Base-by-base conservation (phyloP, 2,113 vertebrate species). In the Labeo catla region DNA sequence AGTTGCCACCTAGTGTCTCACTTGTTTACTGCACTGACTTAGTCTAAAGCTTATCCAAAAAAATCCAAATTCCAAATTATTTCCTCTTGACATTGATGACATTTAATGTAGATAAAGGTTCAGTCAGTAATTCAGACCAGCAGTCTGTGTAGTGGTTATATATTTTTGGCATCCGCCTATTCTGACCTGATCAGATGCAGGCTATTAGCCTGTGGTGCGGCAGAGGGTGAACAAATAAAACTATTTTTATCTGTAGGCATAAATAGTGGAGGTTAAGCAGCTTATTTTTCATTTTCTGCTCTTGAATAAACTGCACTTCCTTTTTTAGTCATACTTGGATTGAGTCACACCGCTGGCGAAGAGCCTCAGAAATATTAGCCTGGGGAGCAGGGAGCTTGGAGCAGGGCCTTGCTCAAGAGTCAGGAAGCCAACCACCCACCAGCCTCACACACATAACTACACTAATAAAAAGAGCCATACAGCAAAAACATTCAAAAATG, bases 251-350 rank as follows among this genome's bases (percentile, higher is more conserved):
- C 68, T 39, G 52, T n/a, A 7, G 15, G 36, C 15, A 36, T 73
- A 61, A 81, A 72, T 9, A 68, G n/a, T 49, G 23, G 2, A 77
- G 23, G 23, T 80, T 83, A 76, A 28, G 16, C n/a, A 21, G 19
- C 36, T 66, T 59, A 47, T n/a, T 59, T 65, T 49, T 59, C 52
- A 63, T 43, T 49, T 28, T 76, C 57, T 59, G 61, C 66, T 36
- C 50, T 54, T 52, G 13, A 65, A 81, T 88, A 80, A 36, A 47
- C 74, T 74, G 81, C 15, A 68, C 50, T 90, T 88, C 89, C 91
- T 88, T 90, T 86, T 91, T 90, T 91, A 86, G 89, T 89, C 83
- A 89, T 89, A 81, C 43, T 84, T 79, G 81, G 79, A 78, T 77
- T 76, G 70, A 87, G 12, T 85, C 65, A 65, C 63, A 86, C 16